Base-by-base conservation (phyloP, 2,888 invertebrate genomes). In the Microdon myrmicae region DNA sequence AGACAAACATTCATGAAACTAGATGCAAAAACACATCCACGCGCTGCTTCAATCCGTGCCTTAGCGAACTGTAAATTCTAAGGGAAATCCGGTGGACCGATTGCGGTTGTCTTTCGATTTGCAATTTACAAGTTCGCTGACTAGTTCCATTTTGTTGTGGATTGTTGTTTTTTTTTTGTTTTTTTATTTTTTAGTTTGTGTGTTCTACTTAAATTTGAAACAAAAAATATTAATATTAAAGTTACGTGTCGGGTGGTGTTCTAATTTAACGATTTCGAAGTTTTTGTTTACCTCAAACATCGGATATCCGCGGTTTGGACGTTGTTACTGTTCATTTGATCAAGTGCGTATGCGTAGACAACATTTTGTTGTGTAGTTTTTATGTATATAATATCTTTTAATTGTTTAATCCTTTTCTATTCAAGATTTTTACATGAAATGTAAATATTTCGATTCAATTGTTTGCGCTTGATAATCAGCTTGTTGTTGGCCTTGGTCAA, bases 391-490 rank as follows among this genome's bases (percentile, higher is more conserved):
- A n/a, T 41, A 3, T 19, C 19, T 34, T 14, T 10, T 34, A 7
- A 19, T 16, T 16, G 9, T 37, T n/a, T 25, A n/a, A 26, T 16
- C 38, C 44, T 13, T 49, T 34, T 14, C 28, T 17, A 13, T 10
- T 9, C 3, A 49, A 58, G 58, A 58, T 64, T 44, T 47, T 64
- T 64, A 64, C 64, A 38, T 53, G 28, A 23, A 34, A 43, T 51
- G 64, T 64, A 64, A 64, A 64, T 64, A 64, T 64, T 64, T 53
- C 45, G 64, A 64, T 38, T 58, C 55, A 61, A 34, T 16, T 45
- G 19, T 10, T 17, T 20, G 44, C 17, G 31, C 16, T 43, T 9
- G 29, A 14, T n/a, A n/a, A 55, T 35, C 28, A 32, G 31, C 29
- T 45, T 53, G 44, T 41, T 25, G 28, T 37, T 56, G 51, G 56